Percentiles rank a stretch among this genome's conserved stretches.
Evolutionary conservation across 2,888 invertebrate genomes (phyloP).

Genomic region (Platynereis dumerilii): DNA sequence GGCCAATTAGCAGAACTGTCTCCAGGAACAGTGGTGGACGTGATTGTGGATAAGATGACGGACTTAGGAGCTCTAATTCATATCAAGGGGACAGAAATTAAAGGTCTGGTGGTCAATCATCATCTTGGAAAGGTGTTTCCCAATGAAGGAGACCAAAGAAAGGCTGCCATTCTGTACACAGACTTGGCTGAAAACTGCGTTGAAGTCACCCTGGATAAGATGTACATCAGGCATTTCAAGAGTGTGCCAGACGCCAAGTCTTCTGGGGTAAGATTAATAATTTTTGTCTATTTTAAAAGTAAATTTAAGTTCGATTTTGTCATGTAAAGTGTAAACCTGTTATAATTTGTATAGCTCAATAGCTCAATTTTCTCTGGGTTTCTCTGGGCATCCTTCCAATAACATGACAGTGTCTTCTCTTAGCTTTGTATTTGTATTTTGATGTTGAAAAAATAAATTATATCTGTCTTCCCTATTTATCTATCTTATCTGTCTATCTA

Average conservation of each 20-base stretch:
- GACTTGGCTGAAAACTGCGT: slow-evolving; percentile 42
- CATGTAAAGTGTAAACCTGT: too few species aligned
- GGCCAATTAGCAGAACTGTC: background rate
- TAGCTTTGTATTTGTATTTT: background rate
- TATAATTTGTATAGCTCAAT: too few species aligned
- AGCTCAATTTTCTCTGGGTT: too few species aligned
- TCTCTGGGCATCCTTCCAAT: too few species aligned
- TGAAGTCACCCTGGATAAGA: slow-evolving; percentile 40
- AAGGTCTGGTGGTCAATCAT: slow-evolving; percentile 40
- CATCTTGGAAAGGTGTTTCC: slow-evolving; percentile 39
- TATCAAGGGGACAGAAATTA: slow-evolving; percentile 38
- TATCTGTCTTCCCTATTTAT: too few species aligned
- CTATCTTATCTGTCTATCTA: too few species aligned
- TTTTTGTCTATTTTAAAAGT: background rate
- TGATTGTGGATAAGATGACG: slow-evolving; percentile 39
- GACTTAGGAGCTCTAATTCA: slow-evolving; percentile 41
- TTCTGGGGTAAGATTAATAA: slow-evolving; percentile 23
- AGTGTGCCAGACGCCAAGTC: slow-evolving; percentile 34
- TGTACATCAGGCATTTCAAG: slow-evolving; percentile 38
- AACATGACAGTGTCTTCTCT: too few species aligned
- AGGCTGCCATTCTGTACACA: slow-evolving; percentile 44
- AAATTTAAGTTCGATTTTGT: background rate
- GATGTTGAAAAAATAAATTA: background rate
- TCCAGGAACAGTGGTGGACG: slow-evolving; percentile 33
- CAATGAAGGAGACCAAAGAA: slow-evolving; percentile 30